Conservation (phyloP, 35 echinoderm and acorn worm species). For the Eucidaris tribuloides region DNA sequence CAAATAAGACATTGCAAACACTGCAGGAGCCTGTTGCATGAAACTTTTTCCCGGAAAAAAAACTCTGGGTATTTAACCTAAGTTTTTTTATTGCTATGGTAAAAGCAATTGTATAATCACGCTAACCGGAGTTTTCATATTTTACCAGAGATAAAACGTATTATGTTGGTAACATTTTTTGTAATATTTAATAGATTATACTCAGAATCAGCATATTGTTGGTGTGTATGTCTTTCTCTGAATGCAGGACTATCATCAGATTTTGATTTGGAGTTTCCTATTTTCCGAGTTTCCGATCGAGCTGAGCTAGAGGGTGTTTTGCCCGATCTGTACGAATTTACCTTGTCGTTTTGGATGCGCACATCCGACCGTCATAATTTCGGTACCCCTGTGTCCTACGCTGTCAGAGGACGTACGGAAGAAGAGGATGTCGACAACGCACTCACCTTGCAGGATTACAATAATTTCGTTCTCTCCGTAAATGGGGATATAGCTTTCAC, state of each 20-base stretch:
- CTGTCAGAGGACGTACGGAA: background rate
- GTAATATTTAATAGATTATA: too few relatives aligned
- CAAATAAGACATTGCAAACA: too few relatives aligned
- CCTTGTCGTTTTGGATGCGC: constrained; percentile 71
- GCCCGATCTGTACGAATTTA: constrained; percentile 58
- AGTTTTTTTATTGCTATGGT: too few relatives aligned
- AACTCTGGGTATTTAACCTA: too few relatives aligned
- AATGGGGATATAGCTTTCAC: constrained; percentile 59
- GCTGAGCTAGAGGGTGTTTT: constrained; percentile 3
- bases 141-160: too few relatives aligned
- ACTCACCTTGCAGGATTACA: constrained; percentile 68
- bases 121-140: too few relatives aligned
- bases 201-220: too few relatives aligned
- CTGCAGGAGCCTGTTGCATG: too few relatives aligned
- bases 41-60: too few relatives aligned
- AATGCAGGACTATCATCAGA: constrained; percentile 33
- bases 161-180: too few relatives aligned
- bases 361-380: constrained; percentile 40
- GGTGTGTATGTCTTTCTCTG: too few relatives aligned
- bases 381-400: constrained; percentile 67
- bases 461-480: constrained; percentile 58
- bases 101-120: too few relatives aligned
- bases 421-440: constrained; percentile 51
- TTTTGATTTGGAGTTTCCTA: constrained; percentile 52
- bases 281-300: constrained; percentile 30